A percentile compares a stretch with the other conserved stretches of the same genome.
phyloP scores from a whole-genome alignment of 2,888 invertebrate species.

The Agrypnus murinus region DNA sequence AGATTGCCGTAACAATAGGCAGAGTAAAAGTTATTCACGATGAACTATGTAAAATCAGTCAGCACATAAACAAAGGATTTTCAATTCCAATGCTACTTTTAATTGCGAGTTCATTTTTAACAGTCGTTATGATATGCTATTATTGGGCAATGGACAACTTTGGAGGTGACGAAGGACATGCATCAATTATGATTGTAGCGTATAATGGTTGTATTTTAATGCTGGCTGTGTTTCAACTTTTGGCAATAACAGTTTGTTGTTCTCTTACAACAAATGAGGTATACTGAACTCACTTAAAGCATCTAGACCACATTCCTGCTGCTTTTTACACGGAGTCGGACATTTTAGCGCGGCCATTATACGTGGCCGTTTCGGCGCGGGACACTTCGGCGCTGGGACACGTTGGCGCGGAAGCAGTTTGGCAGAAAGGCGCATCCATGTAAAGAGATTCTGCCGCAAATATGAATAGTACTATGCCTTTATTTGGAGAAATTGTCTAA shows the following conservation, averaged over 20 bases:
- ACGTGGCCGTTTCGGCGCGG: too few species aligned
- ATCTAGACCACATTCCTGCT: too few species aligned
- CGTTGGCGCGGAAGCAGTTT: too few species aligned
- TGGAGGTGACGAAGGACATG: neutral
- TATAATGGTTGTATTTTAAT: neutral
- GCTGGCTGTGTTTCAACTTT: neutral
- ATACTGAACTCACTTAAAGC: neutral
- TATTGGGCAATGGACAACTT: constrained; percentile 23
- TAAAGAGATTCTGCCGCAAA: too few species aligned
- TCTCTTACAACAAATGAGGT: constrained; percentile 31
- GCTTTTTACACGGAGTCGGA: too few species aligned
- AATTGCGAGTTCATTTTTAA: constrained; percentile 15
- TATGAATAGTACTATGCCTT: too few species aligned
- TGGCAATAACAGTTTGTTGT: constrained; percentile 16
- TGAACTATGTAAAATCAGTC: constrained; percentile 5
- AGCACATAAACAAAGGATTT: constrained; percentile 14
- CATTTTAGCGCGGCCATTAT: too few species aligned
- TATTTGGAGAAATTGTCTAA: too few species aligned
- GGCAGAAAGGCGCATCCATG: too few species aligned
- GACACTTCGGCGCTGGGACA: too few species aligned
- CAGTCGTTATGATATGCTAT: constrained; percentile 10
- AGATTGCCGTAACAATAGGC: neutral
- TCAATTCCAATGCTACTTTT: constrained; percentile 30
- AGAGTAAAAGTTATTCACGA: constrained; percentile 11
- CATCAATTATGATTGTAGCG: neutral